Evolutionary conservation across 2,113 vertebrate species (phyloP).

Genomic region (Etheostoma spectabile): DNA sequence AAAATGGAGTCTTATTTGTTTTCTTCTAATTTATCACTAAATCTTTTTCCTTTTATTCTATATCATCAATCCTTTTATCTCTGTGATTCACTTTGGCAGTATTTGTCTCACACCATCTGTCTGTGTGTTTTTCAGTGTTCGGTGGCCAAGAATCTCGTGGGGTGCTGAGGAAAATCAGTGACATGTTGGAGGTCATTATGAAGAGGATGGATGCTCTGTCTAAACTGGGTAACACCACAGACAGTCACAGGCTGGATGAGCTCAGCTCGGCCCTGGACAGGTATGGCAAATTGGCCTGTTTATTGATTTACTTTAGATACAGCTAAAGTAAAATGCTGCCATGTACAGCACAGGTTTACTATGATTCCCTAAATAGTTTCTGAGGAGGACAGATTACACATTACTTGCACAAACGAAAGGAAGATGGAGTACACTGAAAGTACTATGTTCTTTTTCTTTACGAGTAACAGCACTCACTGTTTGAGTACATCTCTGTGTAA

Average conservation of each 20-base stretch:
- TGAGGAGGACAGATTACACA: background rate
- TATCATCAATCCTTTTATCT: background rate
- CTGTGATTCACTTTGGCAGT: background rate
- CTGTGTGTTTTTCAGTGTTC: constrained; percentile 82
- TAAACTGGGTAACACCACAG: constrained; percentile 89
- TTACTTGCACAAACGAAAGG: background rate
- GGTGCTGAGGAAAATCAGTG: constrained; percentile 93
- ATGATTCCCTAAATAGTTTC: background rate
- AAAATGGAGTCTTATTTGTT: background rate
- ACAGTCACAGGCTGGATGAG: constrained; percentile 86
- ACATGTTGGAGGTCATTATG: constrained; percentile 95
- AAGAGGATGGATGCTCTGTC: constrained; percentile 93
- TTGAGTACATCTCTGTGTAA: too few species aligned
- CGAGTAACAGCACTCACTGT: too few species aligned
- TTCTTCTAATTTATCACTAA: background rate
- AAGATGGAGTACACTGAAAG: background rate
- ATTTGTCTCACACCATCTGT: background rate
- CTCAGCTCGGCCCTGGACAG: constrained; percentile 87
- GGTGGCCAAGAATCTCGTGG: constrained; percentile 91
- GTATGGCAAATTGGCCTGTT: constrained; percentile 76
- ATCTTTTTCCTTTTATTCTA: background rate
- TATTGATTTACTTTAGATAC: background rate
- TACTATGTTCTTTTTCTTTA: too few species aligned
- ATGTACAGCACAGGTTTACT: background rate
- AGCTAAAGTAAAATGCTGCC: background rate